A percentile compares a stretch with the other conserved stretches of the same genome.
These are phyloP conservation scores for Lacerta agilis DNA, from an alignment of 2,797 vertebrate genomes.

Conservation along the genomic window DNA sequence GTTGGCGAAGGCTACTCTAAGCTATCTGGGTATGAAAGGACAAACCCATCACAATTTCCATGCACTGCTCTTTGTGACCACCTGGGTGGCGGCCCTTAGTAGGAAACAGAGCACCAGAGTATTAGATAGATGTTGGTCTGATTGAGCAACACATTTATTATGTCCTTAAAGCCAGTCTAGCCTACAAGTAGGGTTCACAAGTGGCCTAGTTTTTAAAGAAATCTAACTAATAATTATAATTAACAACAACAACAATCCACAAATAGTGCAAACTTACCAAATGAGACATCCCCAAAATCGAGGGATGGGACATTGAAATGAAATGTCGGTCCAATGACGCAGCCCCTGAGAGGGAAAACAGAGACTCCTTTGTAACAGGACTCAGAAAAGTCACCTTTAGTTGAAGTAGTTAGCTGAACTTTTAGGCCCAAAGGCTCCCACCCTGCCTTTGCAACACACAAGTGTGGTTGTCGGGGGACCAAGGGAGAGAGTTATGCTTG, in stretches of 20 bases:
- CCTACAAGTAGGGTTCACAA: background rate
- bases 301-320: slow-evolving; percentile 84
- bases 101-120: too few relatives aligned
- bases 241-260: background rate
- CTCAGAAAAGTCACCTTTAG: background rate
- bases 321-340: slow-evolving; percentile 86
- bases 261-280: slow-evolving; percentile 79
- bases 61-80: background rate
- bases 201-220: background rate
- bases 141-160: background rate
- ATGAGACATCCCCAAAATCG: slow-evolving; percentile 86
- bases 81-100: background rate
- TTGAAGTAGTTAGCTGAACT: background rate
- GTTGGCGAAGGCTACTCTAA: background rate
- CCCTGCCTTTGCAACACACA: background rate
- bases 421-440: background rate
- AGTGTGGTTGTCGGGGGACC: background rate
- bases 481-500: background rate
- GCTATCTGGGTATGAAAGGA: background rate
- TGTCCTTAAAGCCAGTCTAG: fast-evolving
- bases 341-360: slow-evolving; percentile 79
- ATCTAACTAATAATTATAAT: too few relatives aligned
- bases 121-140: background rate
- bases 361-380: background rate
- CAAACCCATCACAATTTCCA: background rate